Percentiles rank a stretch among this genome's conserved stretches.
Conservation (phyloP, 2,888 invertebrate genomes). For the Epirrhoe alternata region DNA sequence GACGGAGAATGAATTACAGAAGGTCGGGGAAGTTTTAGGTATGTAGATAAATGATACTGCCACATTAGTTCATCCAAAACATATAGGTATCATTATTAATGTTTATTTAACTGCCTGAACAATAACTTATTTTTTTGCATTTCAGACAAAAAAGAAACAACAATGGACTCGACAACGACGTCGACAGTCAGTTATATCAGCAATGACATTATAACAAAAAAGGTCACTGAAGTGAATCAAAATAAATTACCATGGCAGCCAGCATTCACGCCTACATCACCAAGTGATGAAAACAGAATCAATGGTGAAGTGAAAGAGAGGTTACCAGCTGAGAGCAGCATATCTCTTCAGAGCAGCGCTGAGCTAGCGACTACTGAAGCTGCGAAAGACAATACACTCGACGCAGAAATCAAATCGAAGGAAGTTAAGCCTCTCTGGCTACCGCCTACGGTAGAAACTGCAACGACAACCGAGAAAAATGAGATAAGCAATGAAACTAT, state of each 20-base stretch:
- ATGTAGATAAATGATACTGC: slow-evolving; percentile 43
- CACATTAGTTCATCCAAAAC: no score
- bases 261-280: slow-evolving; percentile 48
- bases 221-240: slow-evolving; percentile 63
- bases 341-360: slow-evolving; percentile 64
- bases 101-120: background rate
- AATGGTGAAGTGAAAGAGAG: slow-evolving; percentile 64
- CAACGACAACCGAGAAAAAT: slow-evolving; percentile 54
- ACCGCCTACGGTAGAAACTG: slow-evolving; percentile 54
- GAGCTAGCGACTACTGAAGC: slow-evolving; percentile 56
- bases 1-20: slow-evolving; percentile 77
- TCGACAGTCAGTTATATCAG: slow-evolving; percentile 56
- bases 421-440: slow-evolving; percentile 61
- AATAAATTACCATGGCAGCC: slow-evolving; percentile 68
- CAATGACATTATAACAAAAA: slow-evolving; percentile 66
- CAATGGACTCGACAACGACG: slow-evolving; percentile 54
- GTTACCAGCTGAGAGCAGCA: slow-evolving; percentile 68
- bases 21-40: slow-evolving; percentile 75
- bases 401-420: slow-evolving; percentile 48
- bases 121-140: slow-evolving; percentile 36
- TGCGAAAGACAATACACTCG: slow-evolving; percentile 46
- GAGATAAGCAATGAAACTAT: slow-evolving; percentile 59
- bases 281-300: slow-evolving; percentile 49
- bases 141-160: slow-evolving; percentile 70
- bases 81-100: no score